A percentile compares a stretch with the other conserved stretches of the same genome.
Conservation (phyloP, 2,888 invertebrate species). For the Drosophila stalkeri region DNA sequence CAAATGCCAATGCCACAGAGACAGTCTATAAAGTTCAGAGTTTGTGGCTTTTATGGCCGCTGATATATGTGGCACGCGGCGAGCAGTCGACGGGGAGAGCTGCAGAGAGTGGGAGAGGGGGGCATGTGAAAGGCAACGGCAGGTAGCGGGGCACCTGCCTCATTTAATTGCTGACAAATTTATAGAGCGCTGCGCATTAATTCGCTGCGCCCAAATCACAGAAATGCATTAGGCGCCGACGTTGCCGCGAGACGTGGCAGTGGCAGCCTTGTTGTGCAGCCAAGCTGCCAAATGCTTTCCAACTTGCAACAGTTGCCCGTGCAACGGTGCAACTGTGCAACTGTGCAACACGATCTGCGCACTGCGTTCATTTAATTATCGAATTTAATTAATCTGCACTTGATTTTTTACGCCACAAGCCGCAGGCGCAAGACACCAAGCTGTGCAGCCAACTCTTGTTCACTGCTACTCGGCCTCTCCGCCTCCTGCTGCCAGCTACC, state of each 20-base stretch:
- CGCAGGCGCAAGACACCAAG: conserved; percentile 54
- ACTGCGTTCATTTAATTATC: conserved; percentile 83
- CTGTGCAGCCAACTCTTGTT: conserved; percentile 37
- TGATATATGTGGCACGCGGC: conserved; percentile 62
- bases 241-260: conserved; percentile 52
- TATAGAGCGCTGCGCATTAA: conserved; percentile 83
- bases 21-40: conserved; percentile 79
- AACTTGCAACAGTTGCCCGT: conserved; percentile 14
- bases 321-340: conserved; percentile 31
- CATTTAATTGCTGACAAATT: conserved; percentile 83
- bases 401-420: conserved; percentile 77
- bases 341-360: conserved; percentile 69
- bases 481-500: neutral
- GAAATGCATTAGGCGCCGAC: conserved; percentile 71
- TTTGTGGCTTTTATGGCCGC: conserved; percentile 65
- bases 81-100: neutral
- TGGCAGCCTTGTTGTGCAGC: conserved; percentile 72
- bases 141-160: conserved; percentile 49
- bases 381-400: conserved; percentile 80
- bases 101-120: neutral
- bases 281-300: conserved; percentile 69
- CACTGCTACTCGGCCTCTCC: neutral
- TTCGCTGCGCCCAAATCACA: conserved; percentile 82
- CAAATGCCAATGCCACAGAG: conserved; percentile 23
- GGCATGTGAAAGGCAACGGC: neutral